Base-by-base conservation (phyloP, 2,113 vertebrate species). In the Ardeotis arabs region DNA sequence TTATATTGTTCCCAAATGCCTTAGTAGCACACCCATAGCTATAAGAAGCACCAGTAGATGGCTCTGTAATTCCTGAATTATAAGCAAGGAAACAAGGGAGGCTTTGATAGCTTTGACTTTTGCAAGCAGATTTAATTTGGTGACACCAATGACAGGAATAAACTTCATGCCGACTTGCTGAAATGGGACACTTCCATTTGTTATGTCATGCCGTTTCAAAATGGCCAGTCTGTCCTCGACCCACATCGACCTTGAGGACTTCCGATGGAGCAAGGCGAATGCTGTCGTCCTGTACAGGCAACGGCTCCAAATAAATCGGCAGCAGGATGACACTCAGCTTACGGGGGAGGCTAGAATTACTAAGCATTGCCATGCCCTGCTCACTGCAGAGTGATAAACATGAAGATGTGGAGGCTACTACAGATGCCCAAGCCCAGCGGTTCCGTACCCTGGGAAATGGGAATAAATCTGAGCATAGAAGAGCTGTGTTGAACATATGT, bases 151-250 rank as follows among this genome's bases (percentile, higher is more conserved):
- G 96, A 97, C 96, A 97, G 95, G 96, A 98, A 97, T 97, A 97
- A 98, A 97, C 97, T 97, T 95, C 94, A 87, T 95, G 97, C 96
- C 92, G 93, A 96, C 96, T 96, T 96, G 97, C 97, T 97, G 98
- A 98, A 98, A 98, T 95, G 96, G 96, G 97, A 98, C 96, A 97
- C 97, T 98, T 96, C 91, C 77, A 95, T 97, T 97, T 97, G 94
- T 97, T 98, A 94, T 97, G 95, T 95, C 97, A 83, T 7, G n/a
- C 67, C 18, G 16, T 96, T 97, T 96, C 74, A 69, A 93, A 97
- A 95, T 33, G 96, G 74, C 82, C 94, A 49, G 62, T 89, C 89
- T 96, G 97, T 97, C 97, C 96, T 96, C 33, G 8, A 90, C 97
- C 96, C 89, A 63, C 49, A 28, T 37, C 4, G 69, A 97, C 98